These are phyloP conservation scores for Mormyrus proboscirostris DNA, from an alignment of 2,797 vertebrate species.

Conservation along the genomic window DNA sequence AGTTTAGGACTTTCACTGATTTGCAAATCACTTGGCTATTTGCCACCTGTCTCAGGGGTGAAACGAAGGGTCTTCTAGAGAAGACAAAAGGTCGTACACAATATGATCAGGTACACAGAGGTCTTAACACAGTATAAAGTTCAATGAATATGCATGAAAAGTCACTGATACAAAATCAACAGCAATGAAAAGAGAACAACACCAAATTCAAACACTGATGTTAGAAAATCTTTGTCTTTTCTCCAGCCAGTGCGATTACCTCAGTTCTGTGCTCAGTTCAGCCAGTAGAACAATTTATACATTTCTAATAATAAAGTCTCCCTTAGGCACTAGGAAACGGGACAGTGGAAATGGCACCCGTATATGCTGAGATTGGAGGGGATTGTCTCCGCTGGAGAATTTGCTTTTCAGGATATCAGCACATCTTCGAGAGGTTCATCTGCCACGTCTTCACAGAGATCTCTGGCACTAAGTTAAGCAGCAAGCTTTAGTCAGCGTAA, in stretches of 20 bases:
- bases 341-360: not conserved
- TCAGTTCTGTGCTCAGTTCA: not conserved
- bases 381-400: not conserved
- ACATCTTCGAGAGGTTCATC: not conserved
- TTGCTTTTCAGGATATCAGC: conserved; percentile 14
- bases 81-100: not conserved
- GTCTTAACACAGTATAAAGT: not conserved
- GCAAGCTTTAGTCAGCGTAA: not conserved
- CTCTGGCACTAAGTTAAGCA: not conserved
- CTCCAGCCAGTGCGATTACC: not conserved
- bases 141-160: not conserved
- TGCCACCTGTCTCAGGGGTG: not conserved
- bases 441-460: not conserved
- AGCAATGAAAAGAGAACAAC: not conserved
- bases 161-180: not conserved
- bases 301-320: conserved; percentile 15
- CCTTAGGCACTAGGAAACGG: conserved; percentile 8
- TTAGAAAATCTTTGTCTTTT: not conserved
- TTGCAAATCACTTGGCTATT: not conserved
- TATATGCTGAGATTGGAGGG: not conserved
- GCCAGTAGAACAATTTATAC: conserved; percentile 8
- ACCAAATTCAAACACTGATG: not conserved
- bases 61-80: not conserved
- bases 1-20: not conserved
- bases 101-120: not conserved